Base-by-base conservation (phyloP, 30 jellyfish, hydroid and myxozoan species). In the Aurelia aurita complex sp. Pacific region DNA sequence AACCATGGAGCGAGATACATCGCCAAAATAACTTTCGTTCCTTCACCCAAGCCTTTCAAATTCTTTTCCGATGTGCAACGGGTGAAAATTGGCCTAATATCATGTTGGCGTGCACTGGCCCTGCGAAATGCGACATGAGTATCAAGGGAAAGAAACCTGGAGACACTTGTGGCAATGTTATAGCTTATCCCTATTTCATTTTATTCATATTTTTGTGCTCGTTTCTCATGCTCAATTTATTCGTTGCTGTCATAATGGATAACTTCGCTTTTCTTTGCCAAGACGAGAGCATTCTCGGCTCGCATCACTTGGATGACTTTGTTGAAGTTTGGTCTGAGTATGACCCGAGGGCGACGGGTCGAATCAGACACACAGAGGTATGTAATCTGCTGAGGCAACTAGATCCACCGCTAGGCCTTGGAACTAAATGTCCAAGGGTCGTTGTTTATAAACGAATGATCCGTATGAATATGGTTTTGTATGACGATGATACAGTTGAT, bases 31-130 rank as follows among this genome's bases (percentile, higher is more conserved):
- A 89, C 73, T 89, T 89, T 68, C 86, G 97, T 16, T 77, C 97
- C 18, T 89, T 82, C 50, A 82, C 83, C 81, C 83, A 83, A 19
- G 81, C 94, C 16, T 82, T 90, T 19, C 97, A 89, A 54, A 94
- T 89, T 17, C 87, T 89, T 17, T 89, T 89, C 73, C 85, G 97
- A 32, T 74, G 83, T 67, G 97, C 97, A 2, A 89, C 97, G 9
- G 97, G 97, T 46, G 97, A 89, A 70, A 89, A 83, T 46, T 89
- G 97, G 97, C 97, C 97, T 1, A 82, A 77, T 33, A 82, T 89
- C 1, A 89, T 89, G 97, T 69, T 61, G 29, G 97, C 97, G n/a
- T 89, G 97, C 60, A 69, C 90, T 1, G 62, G 85, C 10, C 67
- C 74, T 2, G 97, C 97, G 14, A 78, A 74, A 64, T 89, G 97